Evolutionary conservation across 2,113 vertebrate genomes (phyloP).

Genomic region (Strix aluco): DNA sequence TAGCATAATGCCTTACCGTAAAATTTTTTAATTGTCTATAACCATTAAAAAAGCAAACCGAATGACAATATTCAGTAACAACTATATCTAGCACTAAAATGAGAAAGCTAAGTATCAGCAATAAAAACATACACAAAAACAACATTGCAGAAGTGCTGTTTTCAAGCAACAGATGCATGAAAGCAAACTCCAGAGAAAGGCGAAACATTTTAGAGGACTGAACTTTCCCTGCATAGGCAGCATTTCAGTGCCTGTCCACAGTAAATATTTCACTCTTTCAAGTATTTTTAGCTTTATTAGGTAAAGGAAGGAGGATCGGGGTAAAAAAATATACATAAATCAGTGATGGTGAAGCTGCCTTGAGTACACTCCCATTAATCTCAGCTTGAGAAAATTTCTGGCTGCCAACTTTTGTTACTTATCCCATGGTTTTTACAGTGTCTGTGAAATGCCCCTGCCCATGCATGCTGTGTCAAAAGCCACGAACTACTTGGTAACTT

Average conservation of each 20-base stretch:
- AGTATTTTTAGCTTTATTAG: background rate
- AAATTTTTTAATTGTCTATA: background rate
- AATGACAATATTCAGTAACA: background rate
- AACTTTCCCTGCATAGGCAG: background rate
- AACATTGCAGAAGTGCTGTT: accelerated
- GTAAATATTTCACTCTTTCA: background rate
- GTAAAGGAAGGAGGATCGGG: background rate
- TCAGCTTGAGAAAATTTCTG: background rate
- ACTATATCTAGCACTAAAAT: background rate
- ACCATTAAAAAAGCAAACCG: background rate
- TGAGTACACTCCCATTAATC: background rate
- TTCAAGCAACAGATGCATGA: background rate
- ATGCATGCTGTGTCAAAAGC: accelerated
- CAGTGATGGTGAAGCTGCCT: background rate
- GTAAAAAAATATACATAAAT: background rate
- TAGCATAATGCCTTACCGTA: background rate
- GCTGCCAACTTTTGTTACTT: background rate
- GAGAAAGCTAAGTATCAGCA: background rate
- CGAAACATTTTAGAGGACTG: background rate
- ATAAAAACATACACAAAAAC: background rate
- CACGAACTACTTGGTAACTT: background rate
- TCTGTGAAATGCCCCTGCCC: background rate
- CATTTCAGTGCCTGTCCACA: background rate
- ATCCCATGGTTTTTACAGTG: background rate
- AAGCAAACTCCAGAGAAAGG: background rate